Evolutionary conservation across 1,140 invertebrate species (phyloP).

Genomic region (Heliothis subflexa): DNA sequence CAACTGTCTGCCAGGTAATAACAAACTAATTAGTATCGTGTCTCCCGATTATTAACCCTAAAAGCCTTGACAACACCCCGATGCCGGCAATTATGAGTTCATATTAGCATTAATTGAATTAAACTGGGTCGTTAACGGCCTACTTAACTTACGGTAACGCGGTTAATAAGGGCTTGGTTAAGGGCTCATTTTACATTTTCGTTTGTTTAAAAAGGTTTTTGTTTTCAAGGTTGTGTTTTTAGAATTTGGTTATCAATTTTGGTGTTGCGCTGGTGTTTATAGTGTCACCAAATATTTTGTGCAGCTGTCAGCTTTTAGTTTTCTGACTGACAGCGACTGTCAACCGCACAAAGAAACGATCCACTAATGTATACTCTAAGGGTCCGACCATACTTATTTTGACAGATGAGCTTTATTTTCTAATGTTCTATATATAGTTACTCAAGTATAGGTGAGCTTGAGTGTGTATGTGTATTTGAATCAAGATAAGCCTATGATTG

Average conservation of each 20-base stretch:
- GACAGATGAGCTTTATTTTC: too few relatives aligned
- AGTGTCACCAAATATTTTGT: too few relatives aligned
- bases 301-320: too few relatives aligned
- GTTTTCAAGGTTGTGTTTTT: constrained; percentile 12
- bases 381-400: too few relatives aligned
- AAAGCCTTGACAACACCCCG: constrained; percentile 16
- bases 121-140: constrained; percentile 6
- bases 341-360: too few relatives aligned
- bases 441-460: too few relatives aligned
- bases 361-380: too few relatives aligned
- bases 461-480: too few relatives aligned
- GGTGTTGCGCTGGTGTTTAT: not conserved
- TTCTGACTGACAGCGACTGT: too few relatives aligned
- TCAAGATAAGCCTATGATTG: too few relatives aligned
- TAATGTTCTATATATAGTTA: too few relatives aligned
- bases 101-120: constrained; percentile 38
- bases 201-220: not conserved
- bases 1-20: not conserved
- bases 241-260: too few relatives aligned
- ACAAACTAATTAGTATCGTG: constrained; percentile 30
- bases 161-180: constrained; percentile 10
- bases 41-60: constrained; percentile 1
- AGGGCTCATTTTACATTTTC: not conserved
- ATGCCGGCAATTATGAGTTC: constrained; percentile 36
- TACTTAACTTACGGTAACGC: not conserved